phyloP scores from a whole-genome alignment of 2,888 invertebrate genomes.

The Andricus curvator region DNA sequence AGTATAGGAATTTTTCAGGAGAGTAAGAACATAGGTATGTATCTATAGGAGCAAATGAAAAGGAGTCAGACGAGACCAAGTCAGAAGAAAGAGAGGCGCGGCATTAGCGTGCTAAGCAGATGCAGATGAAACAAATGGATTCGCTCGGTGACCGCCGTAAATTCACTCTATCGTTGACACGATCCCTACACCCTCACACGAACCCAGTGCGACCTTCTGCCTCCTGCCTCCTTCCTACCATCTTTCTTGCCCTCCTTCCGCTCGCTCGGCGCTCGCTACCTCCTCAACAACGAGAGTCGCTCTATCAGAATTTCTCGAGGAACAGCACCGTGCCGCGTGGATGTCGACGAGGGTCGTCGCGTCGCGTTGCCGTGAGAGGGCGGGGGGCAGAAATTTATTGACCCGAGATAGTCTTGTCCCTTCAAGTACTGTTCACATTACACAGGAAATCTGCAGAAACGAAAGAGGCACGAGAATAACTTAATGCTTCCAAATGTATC shows the following conservation, averaged over 20 bases:
- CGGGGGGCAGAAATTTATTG: slow-evolving; percentile 41
- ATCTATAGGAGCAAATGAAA: slow-evolving; percentile 46
- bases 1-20: neutral
- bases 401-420: slow-evolving; percentile 40
- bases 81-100: slow-evolving; percentile 55
- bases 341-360: neutral
- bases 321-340: slow-evolving; percentile 33
- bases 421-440: slow-evolving; percentile 5
- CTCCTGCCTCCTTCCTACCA: slow-evolving; percentile 47
- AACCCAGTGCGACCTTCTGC: slow-evolving; percentile 64
- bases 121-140: slow-evolving; percentile 77
- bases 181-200: slow-evolving; percentile 75
- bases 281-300: slow-evolving; percentile 35
- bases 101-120: slow-evolving; percentile 76
- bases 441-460: slow-evolving; percentile 22
- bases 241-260: slow-evolving; percentile 53
- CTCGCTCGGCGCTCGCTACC: neutral
- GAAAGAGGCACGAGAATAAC: slow-evolving; percentile 24
- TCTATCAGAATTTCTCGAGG: slow-evolving; percentile 52
- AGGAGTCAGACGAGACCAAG: slow-evolving; percentile 47
- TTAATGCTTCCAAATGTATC: slow-evolving; percentile 43
- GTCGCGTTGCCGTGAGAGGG: neutral
- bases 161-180: slow-evolving; percentile 74
- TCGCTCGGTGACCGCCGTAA: slow-evolving; percentile 75
- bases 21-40: neutral